These are phyloP conservation scores for Pseudotriccus pelzelni DNA, from an alignment of 2,797 vertebrate genomes.

Conservation along the genomic window DNA sequence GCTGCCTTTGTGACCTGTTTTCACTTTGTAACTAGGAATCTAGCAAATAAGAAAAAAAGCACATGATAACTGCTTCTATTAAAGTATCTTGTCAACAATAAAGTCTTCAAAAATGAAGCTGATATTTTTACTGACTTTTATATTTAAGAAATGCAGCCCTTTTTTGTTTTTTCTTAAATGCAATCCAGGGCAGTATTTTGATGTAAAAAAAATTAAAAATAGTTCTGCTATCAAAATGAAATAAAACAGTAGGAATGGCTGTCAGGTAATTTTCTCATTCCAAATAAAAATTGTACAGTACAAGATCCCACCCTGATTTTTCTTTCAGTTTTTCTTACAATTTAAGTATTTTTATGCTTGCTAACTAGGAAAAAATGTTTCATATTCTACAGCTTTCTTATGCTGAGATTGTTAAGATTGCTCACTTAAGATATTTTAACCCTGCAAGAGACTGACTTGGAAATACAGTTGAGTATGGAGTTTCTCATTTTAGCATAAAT, in stretches of 20 bases:
- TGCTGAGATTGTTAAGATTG: background rate
- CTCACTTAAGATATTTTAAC: background rate
- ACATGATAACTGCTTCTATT: background rate
- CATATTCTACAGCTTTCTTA: background rate
- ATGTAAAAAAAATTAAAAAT: background rate
- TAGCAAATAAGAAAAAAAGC: background rate
- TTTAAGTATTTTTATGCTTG: background rate
- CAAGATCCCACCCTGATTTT: background rate
- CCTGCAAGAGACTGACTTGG: background rate
- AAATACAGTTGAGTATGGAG: background rate
- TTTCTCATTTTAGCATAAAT: background rate
- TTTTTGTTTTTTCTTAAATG: background rate
- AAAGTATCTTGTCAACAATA: background rate
- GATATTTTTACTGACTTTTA: background rate
- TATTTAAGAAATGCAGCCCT: background rate
- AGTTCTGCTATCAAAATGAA: background rate
- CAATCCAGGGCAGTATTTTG: background rate
- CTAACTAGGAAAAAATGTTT: background rate
- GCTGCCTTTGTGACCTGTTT: background rate
- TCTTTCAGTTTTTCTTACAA: background rate
- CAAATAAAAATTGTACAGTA: background rate
- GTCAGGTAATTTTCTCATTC: background rate
- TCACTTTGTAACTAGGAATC: background rate
- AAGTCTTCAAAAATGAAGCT: background rate
- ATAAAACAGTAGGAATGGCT: background rate